phyloP scores from a whole-genome alignment of 2,888 invertebrate species.

The Caenorhabditis japonica region DNA sequence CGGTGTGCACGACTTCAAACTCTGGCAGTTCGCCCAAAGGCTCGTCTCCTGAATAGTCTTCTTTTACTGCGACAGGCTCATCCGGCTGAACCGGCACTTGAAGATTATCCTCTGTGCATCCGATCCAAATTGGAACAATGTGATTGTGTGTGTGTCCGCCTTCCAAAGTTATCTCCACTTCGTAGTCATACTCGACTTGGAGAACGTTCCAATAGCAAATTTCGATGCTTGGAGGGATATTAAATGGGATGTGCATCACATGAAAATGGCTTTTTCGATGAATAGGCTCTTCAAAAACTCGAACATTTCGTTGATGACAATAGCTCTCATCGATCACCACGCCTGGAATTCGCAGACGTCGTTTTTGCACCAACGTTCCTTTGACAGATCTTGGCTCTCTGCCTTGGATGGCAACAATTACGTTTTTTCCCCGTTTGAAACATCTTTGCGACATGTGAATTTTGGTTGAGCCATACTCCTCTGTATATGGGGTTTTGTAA shows the following conservation, averaged over 20 bases:
- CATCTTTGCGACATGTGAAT: slow-evolving; percentile 61
- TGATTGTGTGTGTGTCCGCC: slow-evolving; percentile 67
- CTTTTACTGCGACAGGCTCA: slow-evolving; percentile 11
- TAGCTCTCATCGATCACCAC: slow-evolving; percentile 56
- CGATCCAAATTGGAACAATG: slow-evolving; percentile 67
- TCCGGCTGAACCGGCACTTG: slow-evolving; percentile 49
- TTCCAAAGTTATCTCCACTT: slow-evolving; percentile 50
- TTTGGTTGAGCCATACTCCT: slow-evolving; percentile 62
- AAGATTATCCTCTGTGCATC: slow-evolving; percentile 67
- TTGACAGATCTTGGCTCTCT: slow-evolving; percentile 40
- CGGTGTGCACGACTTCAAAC: slow-evolving; percentile 65
- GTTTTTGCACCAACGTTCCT: slow-evolving; percentile 59
- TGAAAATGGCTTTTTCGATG: slow-evolving; percentile 38
- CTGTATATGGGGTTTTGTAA: slow-evolving; percentile 51
- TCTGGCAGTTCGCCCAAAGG: slow-evolving; percentile 61
- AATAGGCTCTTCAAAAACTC: slow-evolving; percentile 26
- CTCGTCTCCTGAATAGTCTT: slow-evolving; percentile 19
- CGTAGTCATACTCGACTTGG: slow-evolving; percentile 56
- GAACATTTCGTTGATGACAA: slow-evolving; percentile 47
- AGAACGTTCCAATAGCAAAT: slow-evolving; percentile 70
- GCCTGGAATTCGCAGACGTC: slow-evolving; percentile 60
- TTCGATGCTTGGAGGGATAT: slow-evolving; percentile 67
- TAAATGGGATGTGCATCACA: slow-evolving; percentile 60
- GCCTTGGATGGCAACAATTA: slow-evolving; percentile 55
- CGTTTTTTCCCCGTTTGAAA: slow-evolving; percentile 66